Evolutionary conservation across 2,888 invertebrate species (phyloP), one percentile per base, ranked within the genome.

Genomic region (Perdita meconis): DNA sequence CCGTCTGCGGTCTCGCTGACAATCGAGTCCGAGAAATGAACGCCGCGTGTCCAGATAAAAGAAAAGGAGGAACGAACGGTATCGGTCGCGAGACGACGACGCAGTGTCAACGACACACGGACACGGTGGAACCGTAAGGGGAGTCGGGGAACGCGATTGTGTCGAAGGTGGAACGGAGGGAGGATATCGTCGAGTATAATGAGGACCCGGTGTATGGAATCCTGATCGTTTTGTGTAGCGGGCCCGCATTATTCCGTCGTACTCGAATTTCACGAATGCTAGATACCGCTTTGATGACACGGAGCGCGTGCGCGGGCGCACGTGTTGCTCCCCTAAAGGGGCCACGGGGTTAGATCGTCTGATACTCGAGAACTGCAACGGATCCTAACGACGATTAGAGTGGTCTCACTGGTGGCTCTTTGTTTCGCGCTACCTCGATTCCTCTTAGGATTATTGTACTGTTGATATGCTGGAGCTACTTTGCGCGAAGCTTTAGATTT

Each of bases 41-140:
- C 60, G 64, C n/a, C 44, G 36, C 60, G 51, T 69, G 65, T 68
- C 70, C 59, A 55, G 79, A 76, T 78, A 78, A 75, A 81, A 66
- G 83, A 84, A 83, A 84, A 79, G 70, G 81, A 84, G 84, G 77
- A 83, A 85, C 84, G 81, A 86, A 86, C 86, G 83, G 86, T 86
- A 86, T 85, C 80, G 82, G 73, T 69, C 81, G 64, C 68, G 50
- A 51, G 63, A 26, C 47, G 47, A 47, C 47, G 65, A 57, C 64
- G 65, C 64, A 77, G 79, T 84, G 84, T 83, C 81, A 84, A 86
- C 84, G 86, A 86, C 84, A 84, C 73, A 70, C 64, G 63, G 72
- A 55, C 71, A 76, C 59, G 53, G 24, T 36, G 50, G 63, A 80
- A 81, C 81, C 79, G 83, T 81, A 83, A 76, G 73, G n/a, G 63